Conservation (phyloP, 2,888 invertebrate genomes). For the Camptogramma bilineatum region DNA sequence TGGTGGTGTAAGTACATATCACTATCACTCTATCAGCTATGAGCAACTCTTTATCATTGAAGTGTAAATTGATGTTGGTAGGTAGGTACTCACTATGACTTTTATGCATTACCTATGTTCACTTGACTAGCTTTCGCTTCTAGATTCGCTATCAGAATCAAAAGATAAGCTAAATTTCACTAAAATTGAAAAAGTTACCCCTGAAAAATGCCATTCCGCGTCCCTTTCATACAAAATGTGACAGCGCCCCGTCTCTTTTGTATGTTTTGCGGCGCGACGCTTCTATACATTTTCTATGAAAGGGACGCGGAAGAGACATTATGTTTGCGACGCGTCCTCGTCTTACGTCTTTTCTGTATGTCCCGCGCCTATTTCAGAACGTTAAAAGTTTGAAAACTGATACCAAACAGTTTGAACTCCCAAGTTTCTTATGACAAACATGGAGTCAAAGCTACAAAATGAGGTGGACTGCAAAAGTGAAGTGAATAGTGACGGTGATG, state of each 20-base stretch:
- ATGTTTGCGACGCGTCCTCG: too few species aligned
- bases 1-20: background rate
- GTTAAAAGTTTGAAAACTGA: background rate
- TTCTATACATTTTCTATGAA: too few species aligned
- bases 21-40: background rate
- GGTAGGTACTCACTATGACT: background rate
- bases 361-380: too few species aligned
- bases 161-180: too few species aligned
- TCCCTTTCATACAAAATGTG: too few species aligned
- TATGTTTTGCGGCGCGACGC: too few species aligned
- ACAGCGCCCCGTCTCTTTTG: too few species aligned
- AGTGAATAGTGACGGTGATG: constrained; percentile 31
- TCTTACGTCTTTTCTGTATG: too few species aligned
- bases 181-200: too few species aligned
- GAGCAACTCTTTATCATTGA: background rate
- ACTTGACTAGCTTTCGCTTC: background rate
- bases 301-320: too few species aligned
- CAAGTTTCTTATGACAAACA: constrained; percentile 18
- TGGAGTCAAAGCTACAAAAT: constrained; percentile 19
- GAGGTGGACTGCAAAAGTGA: constrained; percentile 16
- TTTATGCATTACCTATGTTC: background rate
- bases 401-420: background rate
- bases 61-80: background rate
- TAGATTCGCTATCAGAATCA: too few species aligned
- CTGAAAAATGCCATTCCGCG: too few species aligned